These are phyloP conservation scores for Scrobipalpa atriplicella DNA, from an alignment of 2,888 invertebrate genomes.

Conservation along the genomic window DNA sequence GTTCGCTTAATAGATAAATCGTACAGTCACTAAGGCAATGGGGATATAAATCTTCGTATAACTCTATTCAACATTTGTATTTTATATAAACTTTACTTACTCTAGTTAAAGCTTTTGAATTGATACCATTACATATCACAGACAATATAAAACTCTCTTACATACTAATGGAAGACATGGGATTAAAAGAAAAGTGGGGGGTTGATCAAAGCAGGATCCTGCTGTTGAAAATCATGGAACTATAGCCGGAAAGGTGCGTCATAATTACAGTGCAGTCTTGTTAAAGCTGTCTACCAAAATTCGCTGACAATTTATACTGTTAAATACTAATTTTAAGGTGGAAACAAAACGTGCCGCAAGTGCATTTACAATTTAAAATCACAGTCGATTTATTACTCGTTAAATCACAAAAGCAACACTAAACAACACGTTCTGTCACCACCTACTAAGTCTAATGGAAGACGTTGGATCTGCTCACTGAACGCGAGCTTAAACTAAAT, in stretches of 20 bases:
- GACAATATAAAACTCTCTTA: constrained; percentile 57
- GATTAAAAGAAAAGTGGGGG: constrained; percentile 51
- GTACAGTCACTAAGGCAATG: constrained; percentile 28
- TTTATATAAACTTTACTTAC: constrained; percentile 28
- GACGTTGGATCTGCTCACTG: constrained; percentile 62
- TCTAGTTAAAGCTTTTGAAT: constrained; percentile 71
- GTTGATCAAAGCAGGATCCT: constrained; percentile 38
- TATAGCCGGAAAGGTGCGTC: constrained; percentile 66
- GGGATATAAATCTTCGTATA: constrained; percentile 13
- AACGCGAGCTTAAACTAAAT: constrained; percentile 61
- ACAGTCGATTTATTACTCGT: constrained; percentile 41
- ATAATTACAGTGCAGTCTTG: constrained; percentile 76
- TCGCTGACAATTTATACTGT: constrained; percentile 66
- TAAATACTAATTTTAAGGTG: constrained; percentile 58
- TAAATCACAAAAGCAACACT: constrained; percentile 49
- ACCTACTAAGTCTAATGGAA: constrained; percentile 72
- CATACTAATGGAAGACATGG: constrained; percentile 73
- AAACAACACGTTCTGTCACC: constrained; percentile 47
- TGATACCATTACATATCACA: constrained; percentile 70
- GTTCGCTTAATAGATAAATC: constrained; percentile 13
- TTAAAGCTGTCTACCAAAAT: constrained; percentile 83
- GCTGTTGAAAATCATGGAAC: constrained; percentile 50
- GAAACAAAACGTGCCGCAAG: constrained; percentile 48
- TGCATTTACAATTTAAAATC: constrained; percentile 43
- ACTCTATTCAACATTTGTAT: constrained; percentile 19